Conservation (phyloP, 2,797 vertebrate genomes). For the Clarias platycephalus region DNA sequence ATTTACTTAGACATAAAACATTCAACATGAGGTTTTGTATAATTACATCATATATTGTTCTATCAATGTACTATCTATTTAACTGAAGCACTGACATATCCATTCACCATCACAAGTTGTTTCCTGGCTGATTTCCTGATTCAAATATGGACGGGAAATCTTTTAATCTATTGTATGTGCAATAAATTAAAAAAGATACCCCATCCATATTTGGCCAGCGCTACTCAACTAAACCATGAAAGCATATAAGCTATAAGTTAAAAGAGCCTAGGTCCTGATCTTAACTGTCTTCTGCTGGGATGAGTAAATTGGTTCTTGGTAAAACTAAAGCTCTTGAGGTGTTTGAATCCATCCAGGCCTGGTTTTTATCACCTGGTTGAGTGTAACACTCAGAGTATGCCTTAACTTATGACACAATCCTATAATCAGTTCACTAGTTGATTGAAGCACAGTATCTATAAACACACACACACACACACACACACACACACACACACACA, state of each 20-base stretch:
- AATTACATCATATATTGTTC: not conserved
- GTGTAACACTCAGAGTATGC: not conserved
- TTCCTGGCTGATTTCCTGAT: too few species aligned
- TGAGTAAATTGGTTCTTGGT: not conserved
- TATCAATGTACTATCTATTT: not conserved
- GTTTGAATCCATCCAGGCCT: not conserved
- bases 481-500: slow-evolving; percentile 1
- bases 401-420: not conserved
- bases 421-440: slow-evolving; percentile 9
- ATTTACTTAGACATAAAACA: not conserved
- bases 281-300: not conserved
- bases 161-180: not conserved
- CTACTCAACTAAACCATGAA: not conserved
- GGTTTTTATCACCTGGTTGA: slow-evolving; percentile 13
- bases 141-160: too few species aligned
- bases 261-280: not conserved
- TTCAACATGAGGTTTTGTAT: not conserved
- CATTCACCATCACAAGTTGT: not conserved
- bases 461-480: slow-evolving; percentile 2
- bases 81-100: not conserved
- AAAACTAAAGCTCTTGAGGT: not conserved
- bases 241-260: not conserved
- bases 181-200: not conserved
- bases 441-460: not conserved
- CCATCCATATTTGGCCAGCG: slow-evolving; percentile 1